Base-by-base conservation (phyloP, 2,113 vertebrate species). In the Pterocles orientalis region DNA sequence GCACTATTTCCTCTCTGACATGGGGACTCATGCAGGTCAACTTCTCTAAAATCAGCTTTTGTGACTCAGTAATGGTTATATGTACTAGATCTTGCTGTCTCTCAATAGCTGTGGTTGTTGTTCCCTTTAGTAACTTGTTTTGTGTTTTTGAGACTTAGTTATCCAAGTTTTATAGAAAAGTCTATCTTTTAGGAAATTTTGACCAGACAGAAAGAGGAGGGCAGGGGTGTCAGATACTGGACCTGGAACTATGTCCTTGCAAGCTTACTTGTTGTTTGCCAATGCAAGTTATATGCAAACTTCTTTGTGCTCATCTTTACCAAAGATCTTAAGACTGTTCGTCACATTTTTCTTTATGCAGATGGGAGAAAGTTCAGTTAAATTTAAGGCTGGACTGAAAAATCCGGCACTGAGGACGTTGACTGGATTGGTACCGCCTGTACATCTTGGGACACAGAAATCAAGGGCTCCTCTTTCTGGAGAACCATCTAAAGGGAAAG, bases 391-490 rank as follows among this genome's bases (percentile, higher is more conserved):
- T 80, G 36, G 23, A n/a, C 16, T 60, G 72, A 54, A 92, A 78
- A 50, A 76, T 65, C 12, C 1, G 2, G 8, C 19, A 51, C 10
- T 73, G 39, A 45, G 20, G 28, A 45, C 21, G 23, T 10, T 29
- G 29, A 10, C 39, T 65, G 20, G 45, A 81, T 58, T 69, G 41
- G 41, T 87, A 65, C 7, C 90, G 39, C 39, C 31, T 76, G 31
- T 60, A 90, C 56, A 79, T 64, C 34, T 83, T 20, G 68, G 29
- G 36, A 77, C 57, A 60, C 56, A 70, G 85, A 91, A 95, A 95
- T 91, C 82, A 69, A n/a, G 72, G 64, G 68, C 41, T 94, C 62
- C 16, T 95, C 39, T 96, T 51, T 71, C 78, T 82, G 54, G 19
- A 95, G 82, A 13, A 76, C 24, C 36, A 84, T 60, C 25, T 76